Percentiles rank a stretch among this genome's conserved stretches.
Conservation (phyloP, 2,888 invertebrate species). For the Mechanitis messenoides region DNA sequence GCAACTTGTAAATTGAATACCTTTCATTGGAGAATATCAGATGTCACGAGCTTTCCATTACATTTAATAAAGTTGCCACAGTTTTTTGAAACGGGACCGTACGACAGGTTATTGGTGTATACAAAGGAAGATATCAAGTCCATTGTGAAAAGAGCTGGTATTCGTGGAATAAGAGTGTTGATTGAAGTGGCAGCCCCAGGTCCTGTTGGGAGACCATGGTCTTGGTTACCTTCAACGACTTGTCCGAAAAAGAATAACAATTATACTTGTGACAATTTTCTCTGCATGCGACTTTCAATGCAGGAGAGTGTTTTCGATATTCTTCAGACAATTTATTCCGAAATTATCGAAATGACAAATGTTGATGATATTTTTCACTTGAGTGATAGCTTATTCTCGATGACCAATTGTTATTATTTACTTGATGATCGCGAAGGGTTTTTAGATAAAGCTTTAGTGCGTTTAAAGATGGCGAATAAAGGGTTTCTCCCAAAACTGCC, state of each 20-base stretch:
- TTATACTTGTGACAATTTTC: slow-evolving; percentile 80
- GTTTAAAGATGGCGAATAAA: slow-evolving; percentile 76
- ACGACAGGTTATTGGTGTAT: slow-evolving; percentile 84
- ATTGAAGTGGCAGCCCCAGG: slow-evolving; percentile 93
- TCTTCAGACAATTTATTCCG: slow-evolving; percentile 82
- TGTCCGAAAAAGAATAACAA: slow-evolving; percentile 44
- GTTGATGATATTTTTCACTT: slow-evolving; percentile 86
- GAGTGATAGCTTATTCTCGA: slow-evolving; percentile 84
- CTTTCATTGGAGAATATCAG: slow-evolving; percentile 93
- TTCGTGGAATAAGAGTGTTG: slow-evolving; percentile 88
- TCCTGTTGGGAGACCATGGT: slow-evolving; percentile 90
- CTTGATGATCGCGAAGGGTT: slow-evolving; percentile 85
- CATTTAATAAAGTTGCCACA: slow-evolving; percentile 82
- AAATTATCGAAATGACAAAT: slow-evolving; percentile 82
- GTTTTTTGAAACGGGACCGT: slow-evolving; percentile 87
- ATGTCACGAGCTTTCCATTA: slow-evolving; percentile 93
- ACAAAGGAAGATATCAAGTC: slow-evolving; percentile 80
- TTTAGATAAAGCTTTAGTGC: slow-evolving; percentile 78
- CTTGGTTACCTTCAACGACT: slow-evolving; percentile 80
- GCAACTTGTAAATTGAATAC: slow-evolving; percentile 90
- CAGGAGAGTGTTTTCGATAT: slow-evolving; percentile 81
- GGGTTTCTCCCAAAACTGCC: slow-evolving; percentile 75
- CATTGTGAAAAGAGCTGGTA: slow-evolving; percentile 83
- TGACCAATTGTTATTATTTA: slow-evolving; percentile 80
- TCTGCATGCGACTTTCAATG: slow-evolving; percentile 85